A percentile compares a stretch with the other conserved stretches of the same genome.
These are phyloP conservation scores for Ancistrus triradiatus DNA, from an alignment of 2,113 vertebrate genomes.

Conservation along the genomic window DNA sequence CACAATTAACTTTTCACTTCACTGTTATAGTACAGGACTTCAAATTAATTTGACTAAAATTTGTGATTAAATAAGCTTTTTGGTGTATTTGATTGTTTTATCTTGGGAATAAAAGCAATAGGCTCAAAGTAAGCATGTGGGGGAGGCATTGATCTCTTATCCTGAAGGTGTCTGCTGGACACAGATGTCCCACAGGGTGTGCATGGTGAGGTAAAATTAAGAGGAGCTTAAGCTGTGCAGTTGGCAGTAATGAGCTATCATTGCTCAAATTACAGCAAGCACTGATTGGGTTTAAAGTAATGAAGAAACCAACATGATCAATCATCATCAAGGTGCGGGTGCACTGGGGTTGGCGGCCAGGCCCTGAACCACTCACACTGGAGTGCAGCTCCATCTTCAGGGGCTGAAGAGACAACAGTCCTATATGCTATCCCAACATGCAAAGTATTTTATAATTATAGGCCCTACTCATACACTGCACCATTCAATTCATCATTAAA, in stretches of 20 bases:
- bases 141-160: slow-evolving; percentile 64
- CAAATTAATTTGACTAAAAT: slow-evolving; percentile 13
- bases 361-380: slow-evolving; percentile 62
- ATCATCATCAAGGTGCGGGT: slow-evolving; percentile 92
- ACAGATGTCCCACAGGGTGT: slow-evolving; percentile 70
- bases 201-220: slow-evolving; percentile 76
- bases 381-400: slow-evolving; percentile 81
- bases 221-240: slow-evolving; percentile 91
- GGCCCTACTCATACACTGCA: slow-evolving; percentile 14
- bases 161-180: slow-evolving; percentile 35
- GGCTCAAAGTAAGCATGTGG: slow-evolving; percentile 19
- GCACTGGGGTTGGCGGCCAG: slow-evolving; percentile 73
- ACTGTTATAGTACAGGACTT: slow-evolving; percentile 25
- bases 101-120: slow-evolving; percentile 55
- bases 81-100: slow-evolving; percentile 22
- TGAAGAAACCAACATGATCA: slow-evolving; percentile 98
- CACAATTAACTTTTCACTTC: slow-evolving; percentile 4
- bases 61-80: slow-evolving; percentile 1
- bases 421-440: slow-evolving; percentile 18
- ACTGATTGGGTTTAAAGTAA: slow-evolving; percentile 99
- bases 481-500: slow-evolving; percentile 33
- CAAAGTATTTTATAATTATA: slow-evolving; percentile 29
- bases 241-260: slow-evolving; percentile 98
- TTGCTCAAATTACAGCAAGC: slow-evolving; percentile 98
- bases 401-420: slow-evolving; percentile 40